These are phyloP conservation scores for Barnardius zonarius DNA, from an alignment of 2,113 vertebrate genomes.

Conservation along the genomic window DNA sequence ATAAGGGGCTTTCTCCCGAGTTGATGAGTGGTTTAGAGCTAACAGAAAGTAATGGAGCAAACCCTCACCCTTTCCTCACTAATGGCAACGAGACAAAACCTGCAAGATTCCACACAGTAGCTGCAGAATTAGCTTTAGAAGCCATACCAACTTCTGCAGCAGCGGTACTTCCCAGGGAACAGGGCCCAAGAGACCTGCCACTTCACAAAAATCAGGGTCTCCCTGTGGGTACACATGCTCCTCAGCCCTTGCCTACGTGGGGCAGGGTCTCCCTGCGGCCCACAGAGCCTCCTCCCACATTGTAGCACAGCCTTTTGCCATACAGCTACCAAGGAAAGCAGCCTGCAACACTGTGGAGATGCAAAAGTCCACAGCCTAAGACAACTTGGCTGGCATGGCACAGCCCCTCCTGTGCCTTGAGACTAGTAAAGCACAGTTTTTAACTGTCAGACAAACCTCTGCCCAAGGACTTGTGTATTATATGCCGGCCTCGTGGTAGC, in stretches of 20 bases:
- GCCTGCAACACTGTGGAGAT: neutral
- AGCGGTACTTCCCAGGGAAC: neutral
- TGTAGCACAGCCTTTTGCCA: neutral
- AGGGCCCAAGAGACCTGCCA: neutral
- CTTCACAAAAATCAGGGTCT: neutral
- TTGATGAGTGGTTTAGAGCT: neutral
- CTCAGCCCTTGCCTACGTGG: neutral
- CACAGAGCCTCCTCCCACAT: neutral
- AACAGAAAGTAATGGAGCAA: neutral
- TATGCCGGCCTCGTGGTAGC: neutral
- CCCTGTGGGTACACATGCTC: neutral
- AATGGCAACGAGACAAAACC: neutral
- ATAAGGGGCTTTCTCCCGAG: neutral
- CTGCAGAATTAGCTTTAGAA: neutral
- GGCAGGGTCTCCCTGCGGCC: neutral
- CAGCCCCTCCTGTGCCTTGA: neutral
- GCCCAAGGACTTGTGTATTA: neutral
- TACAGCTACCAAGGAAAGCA: neutral
- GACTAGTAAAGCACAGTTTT: neutral
- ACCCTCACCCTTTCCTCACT: neutral
- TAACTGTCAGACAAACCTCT: neutral
- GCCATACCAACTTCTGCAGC: neutral
- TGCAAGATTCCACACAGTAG: neutral
- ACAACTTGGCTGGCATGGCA: neutral
- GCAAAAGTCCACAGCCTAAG: neutral